Evolutionary conservation across 1,140 invertebrate genomes (phyloP), one percentile per base, ranked within the genome.

Genomic region (Rhagoletis pomonella): DNA sequence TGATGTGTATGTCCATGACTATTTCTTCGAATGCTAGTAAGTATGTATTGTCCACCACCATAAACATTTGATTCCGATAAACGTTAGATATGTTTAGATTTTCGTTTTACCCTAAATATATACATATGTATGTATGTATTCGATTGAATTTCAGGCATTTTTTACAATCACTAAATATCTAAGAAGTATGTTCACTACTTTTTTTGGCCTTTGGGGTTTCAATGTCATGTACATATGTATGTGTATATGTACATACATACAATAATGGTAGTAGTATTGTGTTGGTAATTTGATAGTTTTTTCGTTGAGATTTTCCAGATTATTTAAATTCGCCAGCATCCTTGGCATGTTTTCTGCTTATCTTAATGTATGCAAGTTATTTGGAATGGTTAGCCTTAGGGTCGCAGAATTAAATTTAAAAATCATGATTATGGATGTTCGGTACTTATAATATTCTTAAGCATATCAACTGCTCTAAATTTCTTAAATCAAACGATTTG

Each of bases 11-110:
- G 29, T 29, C 29, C 29, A 29, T 29, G 29, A 29, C 29, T 29
- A 29, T 14, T 62, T n/a, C 60, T 14, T 62, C n/a, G 60, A n/a
- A 62, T 7, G 60, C n/a, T n/a, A 4, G 9, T n/a, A 17, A 14
- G 60, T 17, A 4, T 7, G 9, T 17, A 4, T 7, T 81, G 73
- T 81, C 47, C 73, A 55, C 47, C 73, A 81, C 60, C 4, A n/a
- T 14, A 14, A 14, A 62, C 17, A 62, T 62, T 62, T n/a, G 60
- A 14, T 2, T 19, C 39, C 47, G 50, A 55, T 81, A 81, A 50
- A 81, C n/a, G 73, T 55, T 81, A 81, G 73, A 81, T 81, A 81
- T 55, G 73, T 17, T 81, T 81, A 55, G 73, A 81, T 19, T 81
- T 81, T 19, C 73, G 29, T 81, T 81, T 62, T 62, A 0, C 44